phyloP scores from a whole-genome alignment of 2,113 vertebrate genomes.

The Euleptes europaea region DNA sequence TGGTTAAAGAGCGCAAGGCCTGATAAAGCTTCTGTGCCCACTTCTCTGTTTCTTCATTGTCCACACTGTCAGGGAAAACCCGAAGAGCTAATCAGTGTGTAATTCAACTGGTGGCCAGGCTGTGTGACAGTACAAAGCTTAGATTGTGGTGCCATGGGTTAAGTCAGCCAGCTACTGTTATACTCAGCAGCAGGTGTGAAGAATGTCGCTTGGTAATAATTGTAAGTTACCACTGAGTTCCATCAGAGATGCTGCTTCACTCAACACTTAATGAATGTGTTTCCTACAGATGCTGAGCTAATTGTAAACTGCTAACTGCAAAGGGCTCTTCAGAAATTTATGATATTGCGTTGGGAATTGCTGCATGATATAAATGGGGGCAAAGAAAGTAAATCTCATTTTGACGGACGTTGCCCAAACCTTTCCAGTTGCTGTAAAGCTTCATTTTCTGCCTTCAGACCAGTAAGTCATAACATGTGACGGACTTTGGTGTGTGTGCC shows the following conservation, averaged over 20 bases:
- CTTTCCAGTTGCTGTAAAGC: slow-evolving; percentile 9
- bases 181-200: slow-evolving; percentile 82
- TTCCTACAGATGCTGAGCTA: slow-evolving; percentile 31
- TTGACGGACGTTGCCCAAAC: slow-evolving; percentile 17
- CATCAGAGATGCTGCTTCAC: slow-evolving; percentile 37
- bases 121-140: slow-evolving; percentile 73
- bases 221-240: slow-evolving; percentile 62
- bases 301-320: background rate
- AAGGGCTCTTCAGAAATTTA: slow-evolving; percentile 39
- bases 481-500: background rate
- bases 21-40: slow-evolving; percentile 66
- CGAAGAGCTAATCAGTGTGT: slow-evolving; percentile 71
- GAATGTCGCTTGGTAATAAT: slow-evolving; percentile 57
- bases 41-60: slow-evolving; percentile 72
- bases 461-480: slow-evolving; percentile 24
- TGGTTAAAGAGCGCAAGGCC: slow-evolving; percentile 61
- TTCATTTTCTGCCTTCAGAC: slow-evolving; percentile 32
- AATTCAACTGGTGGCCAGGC: slow-evolving; percentile 74
- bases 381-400: slow-evolving; percentile 16
- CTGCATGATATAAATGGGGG: slow-evolving; percentile 22
- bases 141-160: slow-evolving; percentile 73
- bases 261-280: slow-evolving; percentile 58
- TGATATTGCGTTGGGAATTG: slow-evolving; percentile 37
- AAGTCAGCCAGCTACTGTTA: slow-evolving; percentile 77
- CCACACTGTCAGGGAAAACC: slow-evolving; percentile 61